These are phyloP conservation scores for Cepphus grylle DNA, from an alignment of 2,113 vertebrate species.

Conservation along the genomic window DNA sequence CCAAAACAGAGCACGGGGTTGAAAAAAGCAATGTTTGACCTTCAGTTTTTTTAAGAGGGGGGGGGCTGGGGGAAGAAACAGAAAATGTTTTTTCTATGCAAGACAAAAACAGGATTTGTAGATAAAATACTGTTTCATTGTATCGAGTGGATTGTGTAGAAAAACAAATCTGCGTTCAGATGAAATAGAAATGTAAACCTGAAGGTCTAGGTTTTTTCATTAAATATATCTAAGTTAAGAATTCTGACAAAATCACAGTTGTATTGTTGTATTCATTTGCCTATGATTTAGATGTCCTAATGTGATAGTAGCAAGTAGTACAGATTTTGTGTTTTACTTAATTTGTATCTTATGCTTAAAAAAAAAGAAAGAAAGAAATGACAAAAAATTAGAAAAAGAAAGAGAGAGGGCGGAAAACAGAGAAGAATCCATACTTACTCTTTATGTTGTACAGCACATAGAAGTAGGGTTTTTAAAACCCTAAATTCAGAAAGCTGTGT, in stretches of 20 bases:
- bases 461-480: not conserved
- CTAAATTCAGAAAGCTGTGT: not conserved
- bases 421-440: not conserved
- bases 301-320: not conserved
- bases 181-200: not conserved
- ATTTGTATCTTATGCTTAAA: not conserved
- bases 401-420: not conserved
- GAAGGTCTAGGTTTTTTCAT: rapidly evolving
- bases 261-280: not conserved
- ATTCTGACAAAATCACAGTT: not conserved
- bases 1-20: rapidly evolving
- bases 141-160: not conserved
- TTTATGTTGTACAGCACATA: not conserved
- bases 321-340: not conserved
- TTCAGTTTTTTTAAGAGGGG: not conserved
- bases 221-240: not conserved
- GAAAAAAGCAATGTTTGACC: not conserved
- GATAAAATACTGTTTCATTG: not conserved
- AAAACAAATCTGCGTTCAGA: not conserved
- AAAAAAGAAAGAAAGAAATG: not conserved
- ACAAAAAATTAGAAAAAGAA: not conserved
- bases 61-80: not conserved
- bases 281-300: not conserved
- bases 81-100: not conserved
- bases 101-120: not conserved